Evolutionary conservation across 2,113 vertebrate genomes (phyloP).

Genomic region (Capra hircus): DNA sequence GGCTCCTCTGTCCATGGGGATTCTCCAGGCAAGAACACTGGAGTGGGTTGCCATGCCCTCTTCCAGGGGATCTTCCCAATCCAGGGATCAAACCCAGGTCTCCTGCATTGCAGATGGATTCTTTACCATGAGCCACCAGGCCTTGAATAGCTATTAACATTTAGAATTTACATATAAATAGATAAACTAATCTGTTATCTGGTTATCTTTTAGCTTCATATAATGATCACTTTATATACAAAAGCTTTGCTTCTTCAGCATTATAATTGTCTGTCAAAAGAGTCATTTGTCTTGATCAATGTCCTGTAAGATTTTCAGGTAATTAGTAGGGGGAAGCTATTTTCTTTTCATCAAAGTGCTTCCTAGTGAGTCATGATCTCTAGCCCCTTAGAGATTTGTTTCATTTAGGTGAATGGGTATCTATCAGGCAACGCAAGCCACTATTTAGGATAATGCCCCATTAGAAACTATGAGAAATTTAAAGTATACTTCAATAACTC

Average conservation of each 20-base stretch:
- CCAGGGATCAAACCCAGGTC: background rate
- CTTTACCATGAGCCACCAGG: background rate
- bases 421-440: conserved; percentile 33
- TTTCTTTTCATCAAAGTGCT: conserved; percentile 16
- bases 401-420: conserved; percentile 15
- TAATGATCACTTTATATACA: background rate
- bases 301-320: background rate
- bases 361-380: conserved; percentile 7
- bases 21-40: background rate
- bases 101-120: background rate
- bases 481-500: background rate
- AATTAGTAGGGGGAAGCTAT: background rate
- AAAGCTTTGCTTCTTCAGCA: conserved; percentile 9
- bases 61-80: background rate
- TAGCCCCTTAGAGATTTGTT: background rate
- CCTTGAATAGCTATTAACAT: background rate
- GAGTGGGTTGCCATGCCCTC: background rate
- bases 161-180: background rate
- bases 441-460: conserved; percentile 17
- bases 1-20: background rate
- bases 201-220: background rate
- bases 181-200: background rate
- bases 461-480: background rate
- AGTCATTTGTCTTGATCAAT: conserved; percentile 15
- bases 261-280: background rate